A percentile compares a stretch with the other conserved stretches of the same genome.
Evolutionary conservation across 2,888 invertebrate genomes (phyloP).

Genomic region (Phyllotreta striolata): DNA sequence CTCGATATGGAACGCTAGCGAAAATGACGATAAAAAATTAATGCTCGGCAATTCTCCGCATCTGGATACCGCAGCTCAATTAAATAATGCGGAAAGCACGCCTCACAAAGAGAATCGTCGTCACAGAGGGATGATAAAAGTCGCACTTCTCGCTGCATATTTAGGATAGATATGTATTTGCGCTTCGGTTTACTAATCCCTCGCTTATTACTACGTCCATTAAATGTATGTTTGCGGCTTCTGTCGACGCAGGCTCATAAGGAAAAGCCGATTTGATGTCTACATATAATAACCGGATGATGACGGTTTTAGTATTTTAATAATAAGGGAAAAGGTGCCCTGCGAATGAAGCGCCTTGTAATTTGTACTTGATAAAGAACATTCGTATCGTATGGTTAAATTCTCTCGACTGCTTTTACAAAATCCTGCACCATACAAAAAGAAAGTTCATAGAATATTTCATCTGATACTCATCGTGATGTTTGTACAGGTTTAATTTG

Average conservation of each 20-base stretch:
- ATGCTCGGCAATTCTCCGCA: slow-evolving; percentile 2
- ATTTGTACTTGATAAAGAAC: no score
- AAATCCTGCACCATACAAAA: no score
- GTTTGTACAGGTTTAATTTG: no score
- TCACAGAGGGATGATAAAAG: slow-evolving; percentile 9
- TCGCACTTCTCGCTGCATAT: background rate
- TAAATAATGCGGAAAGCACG: background rate
- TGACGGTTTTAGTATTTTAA: no score
- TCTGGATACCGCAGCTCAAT: background rate
- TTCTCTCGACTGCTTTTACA: no score
- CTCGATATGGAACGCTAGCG: background rate
- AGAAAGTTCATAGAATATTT: no score
- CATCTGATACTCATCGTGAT: no score
- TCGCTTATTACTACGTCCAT: slow-evolving; percentile 4
- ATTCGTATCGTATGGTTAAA: no score
- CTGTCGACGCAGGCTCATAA: background rate
- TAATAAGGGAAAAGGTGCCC: no score
- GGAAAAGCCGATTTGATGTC: slow-evolving; percentile 1
- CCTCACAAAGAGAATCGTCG: slow-evolving; percentile 4
- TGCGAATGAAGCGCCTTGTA: no score
- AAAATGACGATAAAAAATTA: background rate
- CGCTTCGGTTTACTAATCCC: slow-evolving; percentile 5
- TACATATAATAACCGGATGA: background rate
- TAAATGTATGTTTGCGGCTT: background rate
- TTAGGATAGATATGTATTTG: background rate